Percentiles rank a stretch among this genome's conserved stretches.
phyloP scores from a whole-genome alignment of 2,113 vertebrate species.

The Osmerus mordax region DNA sequence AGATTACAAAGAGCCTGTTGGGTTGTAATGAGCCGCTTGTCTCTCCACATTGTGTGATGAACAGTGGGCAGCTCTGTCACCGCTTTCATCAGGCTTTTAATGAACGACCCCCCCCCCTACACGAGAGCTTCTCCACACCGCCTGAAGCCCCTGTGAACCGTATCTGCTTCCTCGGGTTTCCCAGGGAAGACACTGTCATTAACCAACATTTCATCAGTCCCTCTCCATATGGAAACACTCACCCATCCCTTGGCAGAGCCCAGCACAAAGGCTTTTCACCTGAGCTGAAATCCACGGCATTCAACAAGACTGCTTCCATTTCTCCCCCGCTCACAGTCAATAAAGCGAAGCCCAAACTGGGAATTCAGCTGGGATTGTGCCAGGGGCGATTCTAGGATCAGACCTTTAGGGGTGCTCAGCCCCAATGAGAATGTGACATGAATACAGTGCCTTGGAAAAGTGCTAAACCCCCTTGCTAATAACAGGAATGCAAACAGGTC shows the following conservation, averaged over 20 bases:
- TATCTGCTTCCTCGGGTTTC: constrained; percentile 21
- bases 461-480: too few relatives aligned
- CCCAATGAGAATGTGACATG: too few relatives aligned
- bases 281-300: not conserved
- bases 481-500: too few relatives aligned
- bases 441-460: too few relatives aligned
- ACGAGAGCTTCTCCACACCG: constrained; percentile 72
- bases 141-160: constrained; percentile 13
- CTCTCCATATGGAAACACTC: constrained; percentile 42
- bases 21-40: constrained; percentile 49
- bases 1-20: constrained; percentile 48
- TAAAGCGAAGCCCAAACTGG: too few relatives aligned
- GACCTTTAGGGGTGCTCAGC: too few relatives aligned
- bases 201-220: constrained; percentile 49
- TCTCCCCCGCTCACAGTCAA: too few relatives aligned
- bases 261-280: constrained; percentile 16
- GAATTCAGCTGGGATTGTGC: too few relatives aligned
- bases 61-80: constrained; percentile 72
- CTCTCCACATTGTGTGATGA: constrained; percentile 33
- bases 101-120: constrained; percentile 75
- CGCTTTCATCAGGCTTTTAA: constrained; percentile 81
- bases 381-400: too few relatives aligned
- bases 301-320: too few relatives aligned
- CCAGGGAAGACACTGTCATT: constrained; percentile 42
- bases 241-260: constrained; percentile 8